Percentiles rank a stretch among this genome's conserved stretches.
Conservation (phyloP, 2,797 vertebrate species). For the Clarias fuscus region DNA sequence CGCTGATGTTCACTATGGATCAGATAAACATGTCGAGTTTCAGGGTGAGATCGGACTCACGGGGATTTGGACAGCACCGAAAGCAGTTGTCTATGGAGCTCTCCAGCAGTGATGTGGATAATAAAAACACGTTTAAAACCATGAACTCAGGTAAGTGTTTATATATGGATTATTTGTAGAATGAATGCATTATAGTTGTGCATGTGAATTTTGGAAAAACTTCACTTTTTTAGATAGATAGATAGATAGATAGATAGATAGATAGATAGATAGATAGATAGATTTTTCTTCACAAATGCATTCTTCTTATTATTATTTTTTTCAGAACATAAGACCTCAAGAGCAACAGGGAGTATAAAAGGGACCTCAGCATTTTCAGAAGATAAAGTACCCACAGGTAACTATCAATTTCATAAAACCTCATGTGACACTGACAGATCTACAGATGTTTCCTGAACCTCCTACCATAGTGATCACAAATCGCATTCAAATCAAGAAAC, state of each 20-base stretch:
- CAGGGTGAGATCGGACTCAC: conserved; percentile 33
- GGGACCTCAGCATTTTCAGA: conserved; percentile 51
- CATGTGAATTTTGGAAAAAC: not conserved
- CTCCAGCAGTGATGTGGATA: conserved; percentile 35
- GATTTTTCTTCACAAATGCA: not conserved
- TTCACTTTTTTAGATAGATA: not conserved
- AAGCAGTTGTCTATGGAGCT: conserved; percentile 41
- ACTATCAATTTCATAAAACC: not conserved
- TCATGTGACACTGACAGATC: not conserved
- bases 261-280: not conserved
- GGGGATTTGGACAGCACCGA: conserved; percentile 14
- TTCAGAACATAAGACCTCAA: conserved; percentile 56
- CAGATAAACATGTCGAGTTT: conserved; percentile 42
- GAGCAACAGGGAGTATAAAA: conserved; percentile 56
- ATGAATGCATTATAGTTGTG: not conserved
- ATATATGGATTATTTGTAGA: not conserved
- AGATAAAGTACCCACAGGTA: conserved; percentile 69
- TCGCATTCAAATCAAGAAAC: not conserved
- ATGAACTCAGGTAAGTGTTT: conserved; percentile 39
- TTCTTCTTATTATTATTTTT: not conserved
- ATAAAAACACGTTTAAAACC: conserved; percentile 19
- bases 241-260: not conserved
- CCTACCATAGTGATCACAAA: not conserved
- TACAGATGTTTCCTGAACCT: not conserved
- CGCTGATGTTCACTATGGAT: conserved; percentile 47